phyloP scores from a whole-genome alignment of 92 coral and sea anemone genomes.

The Hydrozoanthus gracilis region DNA sequence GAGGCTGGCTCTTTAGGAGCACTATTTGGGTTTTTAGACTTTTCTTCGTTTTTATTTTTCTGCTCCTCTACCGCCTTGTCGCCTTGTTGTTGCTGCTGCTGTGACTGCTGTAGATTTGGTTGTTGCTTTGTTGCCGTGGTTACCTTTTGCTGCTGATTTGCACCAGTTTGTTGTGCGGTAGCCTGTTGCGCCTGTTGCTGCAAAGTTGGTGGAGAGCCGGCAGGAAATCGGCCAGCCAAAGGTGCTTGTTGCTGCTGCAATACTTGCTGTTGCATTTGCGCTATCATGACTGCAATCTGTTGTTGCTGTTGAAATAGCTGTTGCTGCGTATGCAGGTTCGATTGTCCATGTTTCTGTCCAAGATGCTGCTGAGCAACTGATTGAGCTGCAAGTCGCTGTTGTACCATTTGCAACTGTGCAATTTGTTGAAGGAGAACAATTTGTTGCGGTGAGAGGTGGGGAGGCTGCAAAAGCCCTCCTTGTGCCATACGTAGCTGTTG shows the following conservation, averaged over 20 bases:
- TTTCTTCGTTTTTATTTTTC: slow-evolving; percentile 54
- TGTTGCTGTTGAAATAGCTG: slow-evolving; percentile 94
- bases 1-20: slow-evolving; percentile 41
- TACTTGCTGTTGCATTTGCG: slow-evolving; percentile 93
- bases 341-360: slow-evolving; percentile 73
- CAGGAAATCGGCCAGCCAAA: slow-evolving; percentile 64
- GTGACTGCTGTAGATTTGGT: slow-evolving; percentile 66
- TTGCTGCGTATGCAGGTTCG: slow-evolving; percentile 74
- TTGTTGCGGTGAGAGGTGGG: slow-evolving; percentile 83
- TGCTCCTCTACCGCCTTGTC: slow-evolving; percentile 64
- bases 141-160: slow-evolving; percentile 57
- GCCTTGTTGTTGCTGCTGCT: slow-evolving; percentile 58
- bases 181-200: slow-evolving; percentile 64
- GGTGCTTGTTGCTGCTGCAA: slow-evolving; percentile 79
- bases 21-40: slow-evolving; percentile 53
- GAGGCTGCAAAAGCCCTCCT: slow-evolving; percentile 90
- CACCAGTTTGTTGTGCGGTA: slow-evolving; percentile 54
- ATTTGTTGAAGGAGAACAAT: slow-evolving; percentile 87
- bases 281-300: slow-evolving; percentile 91
- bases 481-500: slow-evolving; percentile 96
- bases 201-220: slow-evolving; percentile 65
- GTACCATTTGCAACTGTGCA: slow-evolving; percentile 89
- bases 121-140: slow-evolving; percentile 46
- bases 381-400: slow-evolving; percentile 92
- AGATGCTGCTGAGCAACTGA: slow-evolving; percentile 85